These are phyloP conservation scores for Drosophila pruinosa DNA, from an alignment of 1,140 invertebrate species.

Conservation along the genomic window DNA sequence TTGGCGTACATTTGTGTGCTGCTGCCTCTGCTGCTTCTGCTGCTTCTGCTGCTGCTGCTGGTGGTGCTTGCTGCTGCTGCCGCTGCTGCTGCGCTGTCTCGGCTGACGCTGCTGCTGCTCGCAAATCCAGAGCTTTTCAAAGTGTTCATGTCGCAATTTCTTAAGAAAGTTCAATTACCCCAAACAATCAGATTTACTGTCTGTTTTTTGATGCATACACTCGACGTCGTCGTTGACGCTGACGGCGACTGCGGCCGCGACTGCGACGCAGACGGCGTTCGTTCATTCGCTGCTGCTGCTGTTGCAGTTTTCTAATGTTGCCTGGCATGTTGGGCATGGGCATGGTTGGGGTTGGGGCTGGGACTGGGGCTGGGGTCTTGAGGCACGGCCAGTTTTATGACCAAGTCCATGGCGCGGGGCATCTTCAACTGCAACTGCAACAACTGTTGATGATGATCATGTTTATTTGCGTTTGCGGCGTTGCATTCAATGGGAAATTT, in stretches of 20 bases:
- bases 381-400: slow-evolving; percentile 71
- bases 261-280: slow-evolving; percentile 33
- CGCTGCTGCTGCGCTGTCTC: slow-evolving; percentile 52
- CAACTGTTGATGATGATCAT: slow-evolving; percentile 37
- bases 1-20: slow-evolving; percentile 83
- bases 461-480: slow-evolving; percentile 68
- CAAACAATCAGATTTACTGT: slow-evolving; percentile 83
- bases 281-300: slow-evolving; percentile 64
- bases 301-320: slow-evolving; percentile 79
- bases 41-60: slow-evolving; percentile 39
- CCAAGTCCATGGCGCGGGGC: slow-evolving; percentile 38
- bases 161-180: slow-evolving; percentile 83
- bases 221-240: slow-evolving; percentile 50
- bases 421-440: slow-evolving; percentile 64
- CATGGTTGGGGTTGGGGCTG: slow-evolving; percentile 56
- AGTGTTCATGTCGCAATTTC: slow-evolving; percentile 83
- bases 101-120: slow-evolving; percentile 53
- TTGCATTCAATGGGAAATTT: slow-evolving; percentile 71
- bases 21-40: slow-evolving; percentile 43
- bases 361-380: slow-evolving; percentile 33
- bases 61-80: slow-evolving; percentile 20
- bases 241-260: slow-evolving; percentile 11
- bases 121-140: slow-evolving; percentile 83
- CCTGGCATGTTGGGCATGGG: slow-evolving; percentile 73
- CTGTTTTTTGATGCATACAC: slow-evolving; percentile 82